phyloP scores from a whole-genome alignment of 2,113 vertebrate genomes.

The Sarotherodon lohbergeri region DNA sequence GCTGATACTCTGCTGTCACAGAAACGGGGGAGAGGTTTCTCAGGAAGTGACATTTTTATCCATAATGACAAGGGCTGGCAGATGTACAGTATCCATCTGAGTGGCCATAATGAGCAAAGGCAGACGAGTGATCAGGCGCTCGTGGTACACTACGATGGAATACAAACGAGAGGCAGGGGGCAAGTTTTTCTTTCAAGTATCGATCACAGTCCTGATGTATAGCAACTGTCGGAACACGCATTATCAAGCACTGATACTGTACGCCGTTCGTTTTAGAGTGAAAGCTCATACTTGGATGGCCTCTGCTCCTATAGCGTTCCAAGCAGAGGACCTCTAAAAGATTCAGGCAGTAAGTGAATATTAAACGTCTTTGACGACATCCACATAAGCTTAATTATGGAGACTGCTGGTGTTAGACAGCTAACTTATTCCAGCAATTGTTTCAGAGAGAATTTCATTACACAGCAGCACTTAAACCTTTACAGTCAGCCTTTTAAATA shows the following conservation, averaged over 20 bases:
- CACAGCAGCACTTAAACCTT: not conserved
- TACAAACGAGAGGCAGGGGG: not conserved
- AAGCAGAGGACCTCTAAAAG: not conserved
- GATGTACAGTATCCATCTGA: constrained; percentile 11
- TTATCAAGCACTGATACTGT: not conserved
- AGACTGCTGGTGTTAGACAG: not conserved
- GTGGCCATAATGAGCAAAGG: constrained; percentile 17
- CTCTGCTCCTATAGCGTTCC: not conserved
- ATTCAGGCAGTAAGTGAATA: not conserved
- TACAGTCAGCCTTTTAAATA: not conserved
- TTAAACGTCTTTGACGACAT: not conserved
- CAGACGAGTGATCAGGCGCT: not conserved
- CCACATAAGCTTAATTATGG: not conserved
- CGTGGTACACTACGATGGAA: not conserved
- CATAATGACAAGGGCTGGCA: constrained; percentile 33
- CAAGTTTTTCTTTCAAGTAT: not conserved
- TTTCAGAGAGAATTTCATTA: not conserved
- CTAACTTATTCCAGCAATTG: not conserved
- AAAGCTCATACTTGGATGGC: not conserved
- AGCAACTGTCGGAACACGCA: not conserved
- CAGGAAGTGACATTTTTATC: constrained; percentile 28
- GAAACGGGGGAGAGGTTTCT: not conserved
- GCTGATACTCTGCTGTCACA: constrained; percentile 15
- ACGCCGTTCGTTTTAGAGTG: not conserved
- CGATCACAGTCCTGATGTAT: constrained; percentile 1